Conservation (phyloP, 37 sponge, comb jelly and placozoan genomes). For the Ephydatia muelleri region DNA sequence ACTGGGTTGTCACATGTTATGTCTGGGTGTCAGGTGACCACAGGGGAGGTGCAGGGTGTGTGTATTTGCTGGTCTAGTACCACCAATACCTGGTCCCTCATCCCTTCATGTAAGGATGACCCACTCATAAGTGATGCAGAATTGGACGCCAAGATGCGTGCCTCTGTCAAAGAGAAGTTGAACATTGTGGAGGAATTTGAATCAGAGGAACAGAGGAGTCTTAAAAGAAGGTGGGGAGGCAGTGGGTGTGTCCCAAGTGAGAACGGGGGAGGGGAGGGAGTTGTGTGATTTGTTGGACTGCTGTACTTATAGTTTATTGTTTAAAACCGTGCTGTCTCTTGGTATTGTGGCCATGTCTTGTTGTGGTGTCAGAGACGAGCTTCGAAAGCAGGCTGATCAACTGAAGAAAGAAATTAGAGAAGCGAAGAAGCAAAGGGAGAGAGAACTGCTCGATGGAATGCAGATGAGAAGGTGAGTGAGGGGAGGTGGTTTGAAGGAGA, state of each 20-base stretch:
- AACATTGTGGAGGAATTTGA: conserved; percentile 2
- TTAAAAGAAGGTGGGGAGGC: conserved; percentile 23
- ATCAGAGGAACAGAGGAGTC: conserved; percentile 12
- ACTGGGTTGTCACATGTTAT: no score
- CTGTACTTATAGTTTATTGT: neutral
- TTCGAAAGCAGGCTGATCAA: conserved; percentile 8
- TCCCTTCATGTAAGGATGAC: neutral
- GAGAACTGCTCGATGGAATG: conserved; percentile 8
- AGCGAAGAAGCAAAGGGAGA: conserved; percentile 28
- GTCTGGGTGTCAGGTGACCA: no score
- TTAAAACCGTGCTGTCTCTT: neutral
- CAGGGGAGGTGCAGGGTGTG: no score
- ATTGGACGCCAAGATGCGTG: conserved; percentile 41
- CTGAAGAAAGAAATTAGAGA: conserved; percentile 25
- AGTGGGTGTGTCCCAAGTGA: conserved; percentile 4
- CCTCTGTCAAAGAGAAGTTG: conserved; percentile 17
- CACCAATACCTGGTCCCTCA: no score
- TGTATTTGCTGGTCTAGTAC: no score
- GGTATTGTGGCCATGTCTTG: neutral
- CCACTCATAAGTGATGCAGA: neutral
- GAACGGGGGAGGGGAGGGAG: neutral
- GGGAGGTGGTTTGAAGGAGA: neutral
- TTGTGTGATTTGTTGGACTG: neutral
- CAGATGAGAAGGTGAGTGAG: conserved; percentile 7
- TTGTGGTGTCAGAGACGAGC: neutral